A percentile compares a stretch with the other conserved stretches of the same genome.
These are phyloP conservation scores for Parnassius orleans DNA, from an alignment of 2,888 invertebrate genomes.

Conservation along the genomic window DNA sequence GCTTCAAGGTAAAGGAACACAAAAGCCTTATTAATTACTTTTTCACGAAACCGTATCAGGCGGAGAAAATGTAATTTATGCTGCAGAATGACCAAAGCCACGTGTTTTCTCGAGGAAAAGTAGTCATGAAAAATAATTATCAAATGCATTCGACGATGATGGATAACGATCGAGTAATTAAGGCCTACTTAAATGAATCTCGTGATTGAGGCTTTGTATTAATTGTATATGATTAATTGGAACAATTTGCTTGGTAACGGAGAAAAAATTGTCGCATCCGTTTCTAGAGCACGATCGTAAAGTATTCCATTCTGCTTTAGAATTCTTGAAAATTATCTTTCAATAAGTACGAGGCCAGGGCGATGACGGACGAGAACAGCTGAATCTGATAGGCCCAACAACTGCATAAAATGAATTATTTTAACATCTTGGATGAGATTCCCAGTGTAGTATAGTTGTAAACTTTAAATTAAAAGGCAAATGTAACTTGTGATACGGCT, in stretches of 20 bases:
- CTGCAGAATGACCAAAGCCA: not conserved
- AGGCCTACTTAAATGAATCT: not conserved
- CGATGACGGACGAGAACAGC: too few species aligned
- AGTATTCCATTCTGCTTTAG: not conserved
- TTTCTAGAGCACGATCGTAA: slow-evolving; percentile 1
- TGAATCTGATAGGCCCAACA: too few species aligned
- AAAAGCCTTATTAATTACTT: not conserved
- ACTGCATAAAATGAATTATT: too few species aligned
- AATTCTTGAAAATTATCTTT: slow-evolving; percentile 1
- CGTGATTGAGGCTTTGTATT: slow-evolving; percentile 1
- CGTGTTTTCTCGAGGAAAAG: slow-evolving; percentile 8
- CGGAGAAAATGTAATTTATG: not conserved
- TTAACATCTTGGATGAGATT: too few species aligned
- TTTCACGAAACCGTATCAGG: not conserved
- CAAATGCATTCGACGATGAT: slow-evolving; percentile 13
- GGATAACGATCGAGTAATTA: slow-evolving; percentile 10
- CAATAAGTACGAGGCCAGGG: not conserved
- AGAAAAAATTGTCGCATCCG: slow-evolving; percentile 10
- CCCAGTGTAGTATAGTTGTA: too few species aligned
- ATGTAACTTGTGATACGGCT: too few species aligned
- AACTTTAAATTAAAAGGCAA: too few species aligned
- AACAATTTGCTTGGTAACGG: not conserved
- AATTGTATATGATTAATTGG: not conserved
- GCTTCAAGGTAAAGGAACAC: too few species aligned
- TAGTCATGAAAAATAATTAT: slow-evolving; percentile 3